Evolutionary conservation across 2,888 invertebrate species (phyloP), one percentile per base, ranked within the genome.

Genomic region (Torymus texanus): DNA sequence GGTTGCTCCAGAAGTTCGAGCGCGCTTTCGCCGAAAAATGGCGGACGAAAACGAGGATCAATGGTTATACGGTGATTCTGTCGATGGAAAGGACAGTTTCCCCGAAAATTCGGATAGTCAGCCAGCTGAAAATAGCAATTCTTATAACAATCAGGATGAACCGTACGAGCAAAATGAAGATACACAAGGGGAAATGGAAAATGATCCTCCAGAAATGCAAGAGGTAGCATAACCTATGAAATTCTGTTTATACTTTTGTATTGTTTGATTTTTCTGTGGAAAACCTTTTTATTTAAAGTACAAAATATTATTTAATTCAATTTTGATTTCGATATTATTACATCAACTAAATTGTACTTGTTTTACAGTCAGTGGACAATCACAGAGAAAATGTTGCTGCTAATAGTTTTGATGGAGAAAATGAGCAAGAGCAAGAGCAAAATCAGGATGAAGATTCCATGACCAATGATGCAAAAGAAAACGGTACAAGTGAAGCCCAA

Each of bases 31-130:
- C 56, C 55, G 68, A 86, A 90, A 91, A 89, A 93, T 94, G 93
- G 93, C 93, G 85, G 94, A 94, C 79, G 94, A 94, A 90, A 95
- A 95, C 90, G 97, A 97, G 88, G 97, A 97, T 91, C 95, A 93
- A 88, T 97, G 96, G 96, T 91, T 97, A 80, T 97, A 97, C 87
- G 97, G 97, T 21, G 96, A 96, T 86, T 94, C 94, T 0, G 93
- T 92, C 85, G 92, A 92, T 53, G 86, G 84, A 29, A 88, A 88
- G 80, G 93, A 91, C 66, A 85, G 85, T 61, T 85, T 88, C 8
- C 83, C 87, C 66, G 79, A 84, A 4, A 84, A 85, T 16, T 82
- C 83, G 16, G 86, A 86, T 63, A 79, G 83, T 63, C 87, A 88
- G 73, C 84, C 75, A 68, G 86, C 87, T 41, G 90, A 89, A 78